Base-by-base conservation (phyloP, 2,113 vertebrate genomes). In the Platanista minor region DNA sequence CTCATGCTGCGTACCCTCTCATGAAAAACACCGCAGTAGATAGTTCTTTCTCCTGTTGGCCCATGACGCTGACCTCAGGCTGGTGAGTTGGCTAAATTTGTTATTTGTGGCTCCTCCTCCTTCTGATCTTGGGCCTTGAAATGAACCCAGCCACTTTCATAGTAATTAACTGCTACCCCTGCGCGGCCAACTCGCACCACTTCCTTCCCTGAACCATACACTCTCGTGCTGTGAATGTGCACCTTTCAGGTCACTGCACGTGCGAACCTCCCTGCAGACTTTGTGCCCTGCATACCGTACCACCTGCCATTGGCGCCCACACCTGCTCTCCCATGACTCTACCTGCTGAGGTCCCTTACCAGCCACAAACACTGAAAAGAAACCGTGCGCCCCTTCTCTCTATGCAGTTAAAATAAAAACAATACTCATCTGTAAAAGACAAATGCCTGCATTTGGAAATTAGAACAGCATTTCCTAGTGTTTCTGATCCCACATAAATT, bases 271-370 rank as follows among this genome's bases (percentile, higher is more conserved):
- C 72, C 49, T 12, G 54, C 83, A 25, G 39, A 27, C 3, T 52
- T 69, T 74, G n/a, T 2, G 29, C 29, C 49, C 57, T 4, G 21
- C 1, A 1, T n/a, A 59, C 17, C 5, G 1, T 8, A 15, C 20
- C 11, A 27, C 31, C 23, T 25, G n/a, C 62, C 23, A 31, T 6
- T 1, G 0, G 36, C 15, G 8, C 25, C 11, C 21, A 39, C 25
- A 2, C 9, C 9, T 27, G 43, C 36, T 18, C 49, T 17, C 31
- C 8, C 0, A 0, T 0, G 31, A 29, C 31, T 71, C 27, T 3
- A 33, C 15, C n/a, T 71, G 5, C 15, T 33, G 33, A 25, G 14
- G 11, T 71, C 21, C n/a, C 57, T 69, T 41, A 89, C 41, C 11
- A 64, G n/a, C 20, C 13, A 71, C 18, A 82, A 36, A 61, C 5